Evolutionary conservation across 1,140 invertebrate genomes (phyloP), one percentile per base, ranked within the genome.

Genomic region (Episyrphus balteatus): DNA sequence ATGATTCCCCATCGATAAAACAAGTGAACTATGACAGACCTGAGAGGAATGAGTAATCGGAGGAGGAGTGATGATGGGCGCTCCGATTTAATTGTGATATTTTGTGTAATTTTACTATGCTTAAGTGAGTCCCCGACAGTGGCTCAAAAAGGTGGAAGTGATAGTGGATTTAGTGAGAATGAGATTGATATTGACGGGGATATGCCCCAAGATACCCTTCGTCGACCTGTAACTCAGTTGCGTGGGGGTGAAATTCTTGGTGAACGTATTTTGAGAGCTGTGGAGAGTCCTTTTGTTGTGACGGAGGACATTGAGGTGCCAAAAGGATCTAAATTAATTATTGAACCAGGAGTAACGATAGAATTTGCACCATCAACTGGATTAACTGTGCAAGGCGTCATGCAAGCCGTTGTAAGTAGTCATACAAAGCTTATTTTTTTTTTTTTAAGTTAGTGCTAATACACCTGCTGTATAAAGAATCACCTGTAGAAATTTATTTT

Each of bases 341-440:
- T 98, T 37, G 85, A 92, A 58, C 78, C 92, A 1, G 92, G 92
- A 1, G 87, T 92, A 0, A 81, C 82, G 55, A 71, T 98, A 11
- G 74, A 81, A 42, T 93, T 97, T 70, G 80, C 82, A 5, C 86
- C 90, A 3, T 89, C 89, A 72, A 81, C 89, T 56, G 92, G 92
- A 44, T 84, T 97, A 54, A 92, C 88, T 31, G 84, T 97, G 15
- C 78, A 83, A 58, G 93, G 92, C 53, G 79, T 83, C 53, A 71
- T 97, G 7, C 81, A 79, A 44, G 90, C 90, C 31, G 77, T 87
- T 79, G 92, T 95, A 79, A 82, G 79, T 70, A n/a, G n/a, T n/a
- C n/a, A n/a, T n/a, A n/a, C 65, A 45, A 51, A 49, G 53, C 53
- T 57, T 59, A 57, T 56, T 51, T 51, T 55, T 54, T 42, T 30